Evolutionary conservation across 2,797 vertebrate species (phyloP).

Genomic region (Furcifer pardalis): DNA sequence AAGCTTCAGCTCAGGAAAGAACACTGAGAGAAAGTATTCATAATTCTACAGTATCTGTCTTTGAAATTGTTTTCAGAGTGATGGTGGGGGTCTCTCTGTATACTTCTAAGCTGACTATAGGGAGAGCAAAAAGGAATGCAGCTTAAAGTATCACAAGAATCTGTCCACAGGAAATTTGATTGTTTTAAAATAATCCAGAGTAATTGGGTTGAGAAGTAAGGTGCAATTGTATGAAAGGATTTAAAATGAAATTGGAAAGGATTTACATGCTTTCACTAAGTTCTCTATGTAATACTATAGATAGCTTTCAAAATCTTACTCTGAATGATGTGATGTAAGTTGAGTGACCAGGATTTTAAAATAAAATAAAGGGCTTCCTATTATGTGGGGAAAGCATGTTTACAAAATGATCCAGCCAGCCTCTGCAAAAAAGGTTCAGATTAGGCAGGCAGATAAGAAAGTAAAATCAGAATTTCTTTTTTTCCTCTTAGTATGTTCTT

Average conservation of each 20-base stretch:
- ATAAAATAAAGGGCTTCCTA: constrained; percentile 48
- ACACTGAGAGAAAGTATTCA: background rate
- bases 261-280: constrained; percentile 54
- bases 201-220: constrained; percentile 43
- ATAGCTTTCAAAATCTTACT: constrained; percentile 58
- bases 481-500: too few species aligned
- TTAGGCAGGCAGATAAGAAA: background rate
- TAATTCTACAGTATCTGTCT: constrained; percentile 51
- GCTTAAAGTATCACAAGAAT: background rate
- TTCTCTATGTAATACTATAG: constrained; percentile 46
- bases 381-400: accelerated
- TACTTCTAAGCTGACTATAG: constrained; percentile 15
- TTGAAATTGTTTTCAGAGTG: constrained; percentile 50
- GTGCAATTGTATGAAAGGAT: constrained; percentile 54
- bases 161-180: constrained; percentile 36
- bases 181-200: constrained; percentile 61
- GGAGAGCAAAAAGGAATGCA: constrained; percentile 22
- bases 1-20: background rate
- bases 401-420: background rate
- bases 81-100: background rate
- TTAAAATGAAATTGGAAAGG: constrained; percentile 57
- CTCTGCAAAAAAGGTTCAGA: background rate
- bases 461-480: background rate
- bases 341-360: constrained; percentile 58
- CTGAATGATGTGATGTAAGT: constrained; percentile 49